Evolutionary conservation across 2,888 invertebrate genomes (phyloP).

Genomic region (Nebria brevicollis): DNA sequence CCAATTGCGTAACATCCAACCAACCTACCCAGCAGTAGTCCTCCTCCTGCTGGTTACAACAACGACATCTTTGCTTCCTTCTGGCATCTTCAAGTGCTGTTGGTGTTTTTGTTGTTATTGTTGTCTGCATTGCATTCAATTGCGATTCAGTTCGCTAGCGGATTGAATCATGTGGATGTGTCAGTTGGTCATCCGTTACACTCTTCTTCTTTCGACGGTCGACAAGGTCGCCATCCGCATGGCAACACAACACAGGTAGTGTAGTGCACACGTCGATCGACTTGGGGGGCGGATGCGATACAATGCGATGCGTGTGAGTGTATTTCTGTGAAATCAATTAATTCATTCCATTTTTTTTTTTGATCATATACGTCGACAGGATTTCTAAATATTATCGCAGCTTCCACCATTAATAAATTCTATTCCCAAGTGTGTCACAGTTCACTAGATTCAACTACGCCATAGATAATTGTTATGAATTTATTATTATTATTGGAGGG

Average conservation of each 20-base stretch:
- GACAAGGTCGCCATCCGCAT: neutral
- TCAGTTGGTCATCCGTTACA: neutral
- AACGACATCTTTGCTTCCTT: conserved; percentile 1
- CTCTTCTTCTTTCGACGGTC: neutral
- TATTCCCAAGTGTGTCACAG: neutral
- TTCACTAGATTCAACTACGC: too few relatives aligned
- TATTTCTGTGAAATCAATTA: neutral
- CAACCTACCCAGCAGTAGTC: neutral
- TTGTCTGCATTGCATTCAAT: neutral
- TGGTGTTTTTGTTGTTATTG: neutral
- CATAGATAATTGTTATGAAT: neutral
- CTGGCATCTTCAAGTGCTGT: neutral
- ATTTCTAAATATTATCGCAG: neutral
- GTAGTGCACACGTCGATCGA: neutral
- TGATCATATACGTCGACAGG: neutral
- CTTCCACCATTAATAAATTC: neutral
- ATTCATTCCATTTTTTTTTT: neutral
- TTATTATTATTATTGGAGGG: neutral
- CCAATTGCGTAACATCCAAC: conserved; percentile 26
- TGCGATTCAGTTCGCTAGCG: neutral
- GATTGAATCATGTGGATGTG: conserved; percentile 10
- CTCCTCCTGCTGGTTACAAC: conserved; percentile 4
- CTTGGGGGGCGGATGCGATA: neutral
- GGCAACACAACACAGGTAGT: neutral
- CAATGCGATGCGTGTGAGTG: neutral